Conservation (phyloP, 2,888 invertebrate genomes). For the Homarus gammarus region DNA sequence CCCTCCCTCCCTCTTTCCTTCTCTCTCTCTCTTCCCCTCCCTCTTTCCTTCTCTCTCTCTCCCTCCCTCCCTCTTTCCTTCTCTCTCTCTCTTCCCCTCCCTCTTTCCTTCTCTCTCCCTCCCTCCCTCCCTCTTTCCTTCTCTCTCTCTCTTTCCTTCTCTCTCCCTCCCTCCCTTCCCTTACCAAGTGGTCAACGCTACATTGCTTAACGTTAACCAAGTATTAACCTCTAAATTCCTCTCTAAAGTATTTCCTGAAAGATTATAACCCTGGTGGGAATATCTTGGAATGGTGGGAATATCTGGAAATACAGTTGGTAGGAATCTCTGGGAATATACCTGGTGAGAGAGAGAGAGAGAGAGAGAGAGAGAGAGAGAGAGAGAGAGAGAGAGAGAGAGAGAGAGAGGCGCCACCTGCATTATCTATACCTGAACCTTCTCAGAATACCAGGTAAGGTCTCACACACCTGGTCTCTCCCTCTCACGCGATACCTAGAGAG, state of each 20-base stretch:
- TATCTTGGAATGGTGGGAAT: too few relatives aligned
- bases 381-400: conserved; percentile 16
- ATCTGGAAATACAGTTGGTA: too few relatives aligned
- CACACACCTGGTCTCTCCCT: too few relatives aligned
- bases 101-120: conserved; percentile 6
- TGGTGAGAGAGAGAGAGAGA: conserved; percentile 18
- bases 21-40: not conserved
- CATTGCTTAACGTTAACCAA: too few relatives aligned
- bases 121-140: conserved; percentile 5
- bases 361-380: conserved; percentile 33
- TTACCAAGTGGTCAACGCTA: too few relatives aligned
- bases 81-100: not conserved
- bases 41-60: not conserved
- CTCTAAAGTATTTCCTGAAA: not conserved
- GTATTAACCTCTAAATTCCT: not conserved
- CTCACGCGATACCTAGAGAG: too few relatives aligned
- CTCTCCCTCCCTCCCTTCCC: not conserved
- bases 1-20: not conserved
- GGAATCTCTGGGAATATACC: not conserved
- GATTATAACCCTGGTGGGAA: too few relatives aligned
- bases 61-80: not conserved
- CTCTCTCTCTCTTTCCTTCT: conserved; percentile 20
- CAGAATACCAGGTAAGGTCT: not conserved
- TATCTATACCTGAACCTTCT: not conserved
- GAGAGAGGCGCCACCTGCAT: not conserved